These are phyloP conservation scores for Euwallacea similis DNA, from an alignment of 1,140 invertebrate species.

Conservation along the genomic window DNA sequence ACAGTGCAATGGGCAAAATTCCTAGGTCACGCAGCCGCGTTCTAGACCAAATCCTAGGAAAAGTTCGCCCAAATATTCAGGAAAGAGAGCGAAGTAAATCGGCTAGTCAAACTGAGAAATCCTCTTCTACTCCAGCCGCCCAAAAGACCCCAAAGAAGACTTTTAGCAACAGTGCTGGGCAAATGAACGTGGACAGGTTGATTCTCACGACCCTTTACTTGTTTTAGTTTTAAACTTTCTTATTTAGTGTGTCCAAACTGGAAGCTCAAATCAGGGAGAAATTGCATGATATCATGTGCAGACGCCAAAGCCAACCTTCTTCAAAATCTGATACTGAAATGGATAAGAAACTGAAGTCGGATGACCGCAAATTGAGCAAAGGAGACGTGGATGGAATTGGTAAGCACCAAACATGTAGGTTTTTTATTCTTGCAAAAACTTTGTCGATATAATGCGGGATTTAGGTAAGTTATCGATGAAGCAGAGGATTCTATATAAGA, in stretches of 20 bases:
- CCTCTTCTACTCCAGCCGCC: constrained; percentile 43
- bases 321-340: constrained; percentile 52
- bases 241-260: constrained; percentile 40
- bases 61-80: constrained; percentile 48
- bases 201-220: not conserved
- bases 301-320: constrained; percentile 44
- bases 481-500: constrained; percentile 51
- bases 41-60: constrained; percentile 51
- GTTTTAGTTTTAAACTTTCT: not conserved
- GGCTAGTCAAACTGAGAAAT: constrained; percentile 54
- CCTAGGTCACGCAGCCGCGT: constrained; percentile 50
- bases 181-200: constrained; percentile 52
- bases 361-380: constrained; percentile 50
- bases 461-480: constrained; percentile 44
- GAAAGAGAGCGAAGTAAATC: constrained; percentile 57
- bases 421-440: not conserved
- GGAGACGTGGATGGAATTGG: constrained; percentile 45
- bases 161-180: constrained; percentile 44
- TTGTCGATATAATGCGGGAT: not conserved
- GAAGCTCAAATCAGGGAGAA: constrained; percentile 58
- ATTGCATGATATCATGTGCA: constrained; percentile 53
- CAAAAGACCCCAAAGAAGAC: constrained; percentile 51
- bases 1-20: constrained; percentile 47
- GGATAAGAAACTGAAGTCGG: constrained; percentile 45
- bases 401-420: constrained; percentile 24